Evolutionary conservation across 1,140 invertebrate genomes (phyloP), one percentile per base, ranked within the genome.

Genomic region (Scylla paramamosain): DNA sequence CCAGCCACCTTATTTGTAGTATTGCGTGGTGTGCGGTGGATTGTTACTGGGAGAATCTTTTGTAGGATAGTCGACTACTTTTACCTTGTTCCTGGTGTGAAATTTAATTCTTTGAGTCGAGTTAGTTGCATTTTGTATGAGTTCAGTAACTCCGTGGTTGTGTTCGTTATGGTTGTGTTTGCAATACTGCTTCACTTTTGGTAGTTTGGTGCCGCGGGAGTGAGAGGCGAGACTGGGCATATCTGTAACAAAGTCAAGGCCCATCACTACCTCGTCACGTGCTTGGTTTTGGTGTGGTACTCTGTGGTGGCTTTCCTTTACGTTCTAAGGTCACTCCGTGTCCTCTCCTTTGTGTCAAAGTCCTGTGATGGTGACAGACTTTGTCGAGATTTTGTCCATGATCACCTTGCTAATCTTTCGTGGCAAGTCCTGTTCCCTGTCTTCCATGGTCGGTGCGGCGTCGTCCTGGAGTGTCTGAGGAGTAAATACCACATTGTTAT

Each of bases 401-500:
- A 77, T 77, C n/a, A 77, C 20, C n/a, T 77, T 77, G 67, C 1
- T n/a, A 77, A 77, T 77, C n/a, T n/a, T 77, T 77, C 52, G n/a
- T 77, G 25, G 67, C 67, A 77, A 77, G 12, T 77, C 67, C 67
- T 77, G 67, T 2, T 77, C 20, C 67, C 67, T n/a, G 67, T 77
- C 67, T 77, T 77, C 67, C 67, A 77, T n/a, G 12, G 67, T 77
- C 67, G 67, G 67, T 77, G 67, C 67, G 20, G 67, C n/a, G 67
- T 77, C 67, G 20, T 8, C 67, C 67, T 77, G 67, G 67, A 77
- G 67, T 20, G 67, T 77, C 67, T 77, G 67, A n/a, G 67, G 67
- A 77, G 67, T 77, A 77, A 77, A 77, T 77, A 77, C 67, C 67
- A 77, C 67, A 77, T 77, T 77, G 67, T 77, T 77, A 77, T 2